phyloP scores from a whole-genome alignment of 2,888 invertebrate species.

The Artemia sinica region DNA sequence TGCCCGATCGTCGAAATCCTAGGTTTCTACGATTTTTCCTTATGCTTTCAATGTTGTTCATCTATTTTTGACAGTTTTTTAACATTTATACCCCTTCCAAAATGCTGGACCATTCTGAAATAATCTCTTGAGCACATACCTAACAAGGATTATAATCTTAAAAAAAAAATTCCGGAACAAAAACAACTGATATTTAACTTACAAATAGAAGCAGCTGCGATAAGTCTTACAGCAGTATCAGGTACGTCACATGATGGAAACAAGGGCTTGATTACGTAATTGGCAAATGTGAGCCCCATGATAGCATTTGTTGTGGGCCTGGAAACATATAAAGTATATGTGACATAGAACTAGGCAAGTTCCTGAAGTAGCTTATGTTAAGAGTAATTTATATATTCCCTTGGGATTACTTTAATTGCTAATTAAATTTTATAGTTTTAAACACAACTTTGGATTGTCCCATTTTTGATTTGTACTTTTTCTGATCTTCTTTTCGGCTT shows the following conservation, averaged over 20 bases:
- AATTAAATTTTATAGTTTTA: too few relatives aligned
- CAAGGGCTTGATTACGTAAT: constrained; percentile 73
- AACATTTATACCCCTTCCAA: background rate
- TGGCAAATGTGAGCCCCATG: constrained; percentile 81
- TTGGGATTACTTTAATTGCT: too few relatives aligned
- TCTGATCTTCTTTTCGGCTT: too few relatives aligned
- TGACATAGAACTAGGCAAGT: background rate
- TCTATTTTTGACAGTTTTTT: background rate
- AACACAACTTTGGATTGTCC: too few relatives aligned
- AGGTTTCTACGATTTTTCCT: too few relatives aligned
- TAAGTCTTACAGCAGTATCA: constrained; percentile 46
- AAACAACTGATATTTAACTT: too few relatives aligned
- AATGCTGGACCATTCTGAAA: background rate
- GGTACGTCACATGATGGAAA: constrained; percentile 58
- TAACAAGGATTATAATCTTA: background rate
- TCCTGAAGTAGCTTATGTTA: too few relatives aligned
- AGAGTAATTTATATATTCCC: too few relatives aligned
- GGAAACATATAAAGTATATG: constrained; percentile 28
- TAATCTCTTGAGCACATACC: background rate
- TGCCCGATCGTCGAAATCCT: too few relatives aligned
- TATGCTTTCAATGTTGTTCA: too few relatives aligned
- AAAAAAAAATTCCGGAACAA: constrained; percentile 19
- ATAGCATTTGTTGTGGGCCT: constrained; percentile 94
- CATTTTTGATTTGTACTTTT: too few relatives aligned
- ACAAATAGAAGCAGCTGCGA: constrained; percentile 68